Base-by-base conservation (phyloP, 1,140 invertebrate genomes). In the Lerema accius region DNA sequence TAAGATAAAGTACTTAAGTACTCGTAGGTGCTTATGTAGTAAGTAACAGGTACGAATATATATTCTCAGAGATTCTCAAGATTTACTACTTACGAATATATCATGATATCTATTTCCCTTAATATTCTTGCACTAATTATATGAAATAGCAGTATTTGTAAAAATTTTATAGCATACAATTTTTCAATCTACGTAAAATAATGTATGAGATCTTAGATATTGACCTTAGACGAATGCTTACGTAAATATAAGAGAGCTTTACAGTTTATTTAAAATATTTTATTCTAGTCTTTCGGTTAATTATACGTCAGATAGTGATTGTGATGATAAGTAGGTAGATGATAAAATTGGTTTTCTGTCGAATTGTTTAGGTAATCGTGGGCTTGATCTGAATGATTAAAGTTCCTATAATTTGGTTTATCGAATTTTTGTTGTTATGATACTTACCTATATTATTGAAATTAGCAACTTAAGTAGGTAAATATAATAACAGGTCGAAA, bases 211-310 rank as follows among this genome's bases (percentile, higher is more conserved):
- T n/a, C 2, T 46, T 23, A 46, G n/a, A 46, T 46, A 46, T 46
- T 10, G 43, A 46, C 16, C 11, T 23, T 46, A 46, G 43, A 23
- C n/a, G 43, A 46, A 23, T 46, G 43, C 43, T 46, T 46, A 46
- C n/a, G 17, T 46, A 62, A 15, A 45, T 23, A 39, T 48, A 45
- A 32, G 49, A 35, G 55, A 58, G 46, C 9, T 28, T 19, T 39
- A 60, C 58, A 59, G 7, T 45, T 60, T 63, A 62, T 62, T 63
- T 42, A 13, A 65, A 58, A 51, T 61, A 62, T 61, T 32, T 9
- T 62, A 53, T 63, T 67, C 65, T 67, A 67, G 65, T 67, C 65
- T 63, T 58, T 67, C 49, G 43, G 32, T 62, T 62, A 46, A 55
- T 62, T 45, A 46, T 15, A 17, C 13, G 17, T 23, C 42, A 43